Evolutionary conservation across 2,888 invertebrate genomes (phyloP), one percentile per base, ranked within the genome.

Genomic region (Drosophila prostipennis): DNA sequence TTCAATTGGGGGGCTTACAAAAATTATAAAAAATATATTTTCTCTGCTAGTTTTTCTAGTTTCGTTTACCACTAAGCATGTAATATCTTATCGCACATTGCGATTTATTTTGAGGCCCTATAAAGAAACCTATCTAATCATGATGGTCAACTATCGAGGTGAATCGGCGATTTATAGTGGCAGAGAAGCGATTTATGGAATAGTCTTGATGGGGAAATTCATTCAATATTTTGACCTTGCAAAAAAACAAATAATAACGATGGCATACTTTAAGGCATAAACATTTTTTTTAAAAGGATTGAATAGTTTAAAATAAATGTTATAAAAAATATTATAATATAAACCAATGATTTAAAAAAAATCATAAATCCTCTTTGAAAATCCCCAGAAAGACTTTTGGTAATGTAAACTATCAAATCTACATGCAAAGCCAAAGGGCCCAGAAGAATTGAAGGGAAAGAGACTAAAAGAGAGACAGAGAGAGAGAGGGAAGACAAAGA

Each of bases 151-250:
- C 48, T 48, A 48, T 48, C 16, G 7, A 3, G 29, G 6, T 5
- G n/a, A 23, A 23, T 37, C 6, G n/a, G n/a, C 36, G 29, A 48
- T 48, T 48, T 13, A 13, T 19, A 13, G 1, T 6, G 2, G 19
- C 36, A n/a, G 23, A 6, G 29, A 39, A 52, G 36, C 16, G 11
- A 45, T 29, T 48, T 26, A 23, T 57, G 26, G 8, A 29, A 29
- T 23, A 39, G 39, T 58, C 29, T 55, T 55, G 8, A 39, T 19
- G n/a, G 56, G 51, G 26, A 19, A 58, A 55, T 32, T 55, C 55
- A 32, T 19, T 55, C 39, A 29, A 16, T 11, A 37, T 10, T 16
- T 11, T 53, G 54, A 54, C 37, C 55, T 57, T 53, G 55, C 37
- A 0, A 16, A 14, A 5, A 19, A 19, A 29, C 3, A 6, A 3